Base-by-base conservation (phyloP, 2,888 invertebrate genomes). In the Aradus depressus region DNA sequence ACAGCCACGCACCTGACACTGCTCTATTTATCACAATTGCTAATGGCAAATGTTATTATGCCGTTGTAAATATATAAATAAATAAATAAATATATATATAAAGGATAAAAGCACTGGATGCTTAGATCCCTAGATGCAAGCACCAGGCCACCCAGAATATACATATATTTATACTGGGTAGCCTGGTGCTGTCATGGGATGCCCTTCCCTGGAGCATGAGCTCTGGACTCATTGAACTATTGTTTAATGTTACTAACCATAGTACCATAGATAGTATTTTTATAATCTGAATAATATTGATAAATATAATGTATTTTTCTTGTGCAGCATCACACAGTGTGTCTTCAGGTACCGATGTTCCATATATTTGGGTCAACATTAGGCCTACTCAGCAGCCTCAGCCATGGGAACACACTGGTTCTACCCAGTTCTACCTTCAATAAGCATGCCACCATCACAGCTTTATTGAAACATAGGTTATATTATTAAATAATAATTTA, bases 291-390 rank as follows among this genome's bases (percentile, higher is more conserved):
- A 37, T 14, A 37, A 10, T 37, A 6, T 10, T 37, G 14, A 10
- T 18, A 41, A 18, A 21, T 41, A 10, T 14, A 3, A 38, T 12
- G 1, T 50, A 14, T 45, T 14, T n/a, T 31, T 18, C 22, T 41
- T 34, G 49, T 51, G 32, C 22, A 52, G 56, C 55, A 56, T 48
- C 65, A 66, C 25, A 58, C 62, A 38, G 61, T 68, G 23, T 71
- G 72, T 58, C 51, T 69, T 2, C 81, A 83, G 62, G 81, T 84
- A 16, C 89, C 89, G 0, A 70, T 87, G 21, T 90, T 87, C 64
- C 91, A 92, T 66, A 85, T 81, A 28, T 89, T 79, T 64, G 90
- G 88, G 1, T 77, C 80, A 52, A 73, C 80, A 1, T 68, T 78
- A 38, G 79, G 77, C 0, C 70, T 79, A 19, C 60, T 83, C 25